These are phyloP conservation scores for Brachionus angularis DNA, from an alignment of 1,140 invertebrate genomes.

Conservation along the genomic window DNA sequence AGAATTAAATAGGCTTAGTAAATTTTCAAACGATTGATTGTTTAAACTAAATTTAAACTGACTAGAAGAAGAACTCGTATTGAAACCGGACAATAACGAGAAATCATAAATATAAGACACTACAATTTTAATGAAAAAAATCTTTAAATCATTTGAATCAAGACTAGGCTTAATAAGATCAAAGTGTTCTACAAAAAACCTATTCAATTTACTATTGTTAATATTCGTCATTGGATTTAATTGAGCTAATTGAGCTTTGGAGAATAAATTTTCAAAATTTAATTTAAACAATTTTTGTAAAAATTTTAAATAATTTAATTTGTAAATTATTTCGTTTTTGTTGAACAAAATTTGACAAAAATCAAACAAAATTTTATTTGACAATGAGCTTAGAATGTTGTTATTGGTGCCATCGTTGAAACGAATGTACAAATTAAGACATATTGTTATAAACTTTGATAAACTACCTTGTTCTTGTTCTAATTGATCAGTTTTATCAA, in stretches of 20 bases:
- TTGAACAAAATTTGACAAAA: neutral
- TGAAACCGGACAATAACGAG: neutral
- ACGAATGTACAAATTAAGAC: neutral
- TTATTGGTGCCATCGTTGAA: constrained; percentile 4
- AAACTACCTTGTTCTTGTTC: neutral
- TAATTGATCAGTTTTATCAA: neutral
- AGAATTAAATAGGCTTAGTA: too few relatives aligned
- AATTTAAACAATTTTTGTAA: constrained; percentile 23
- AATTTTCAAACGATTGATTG: too few relatives aligned
- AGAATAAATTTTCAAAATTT: constrained; percentile 28
- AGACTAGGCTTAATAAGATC: neutral
- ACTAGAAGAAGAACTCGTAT: neutral
- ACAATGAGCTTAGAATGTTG: neutral
- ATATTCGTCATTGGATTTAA: too few relatives aligned
- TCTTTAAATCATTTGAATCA: neutral
- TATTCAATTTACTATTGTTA: neutral
- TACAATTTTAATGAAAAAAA: constrained; percentile 3
- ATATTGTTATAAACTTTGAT: neutral
- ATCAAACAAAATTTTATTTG: too few relatives aligned
- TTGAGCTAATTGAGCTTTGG: neutral
- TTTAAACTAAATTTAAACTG: neutral
- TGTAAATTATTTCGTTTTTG: too few relatives aligned
- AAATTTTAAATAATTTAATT: constrained; percentile 39
- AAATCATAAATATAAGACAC: constrained; percentile 19
- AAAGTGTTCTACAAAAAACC: constrained; percentile 5